A percentile compares a stretch with the other conserved stretches of the same genome.
These are phyloP conservation scores for Pyrgilauda ruficollis DNA, from an alignment of 2,113 vertebrate species.

Conservation along the genomic window DNA sequence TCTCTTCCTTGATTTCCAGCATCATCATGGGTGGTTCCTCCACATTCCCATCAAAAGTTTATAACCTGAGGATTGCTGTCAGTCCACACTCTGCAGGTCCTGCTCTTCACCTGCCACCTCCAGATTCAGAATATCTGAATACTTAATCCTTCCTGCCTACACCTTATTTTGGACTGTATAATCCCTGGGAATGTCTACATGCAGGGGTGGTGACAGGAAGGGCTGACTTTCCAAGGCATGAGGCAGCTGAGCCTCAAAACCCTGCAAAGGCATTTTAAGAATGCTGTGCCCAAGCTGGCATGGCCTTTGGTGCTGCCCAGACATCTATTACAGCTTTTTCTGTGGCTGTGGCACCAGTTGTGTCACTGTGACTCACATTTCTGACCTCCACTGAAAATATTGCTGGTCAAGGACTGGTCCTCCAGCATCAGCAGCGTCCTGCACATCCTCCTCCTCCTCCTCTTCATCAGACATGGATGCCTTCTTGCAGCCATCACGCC, in stretches of 20 bases:
- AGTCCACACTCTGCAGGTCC: neutral
- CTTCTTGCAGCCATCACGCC: neutral
- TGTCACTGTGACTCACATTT: rapidly evolving
- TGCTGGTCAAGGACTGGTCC: neutral
- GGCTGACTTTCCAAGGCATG: neutral
- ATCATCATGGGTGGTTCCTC: rapidly evolving
- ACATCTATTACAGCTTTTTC: neutral
- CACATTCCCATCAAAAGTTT: neutral
- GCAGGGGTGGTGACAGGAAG: neutral
- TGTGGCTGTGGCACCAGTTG: neutral
- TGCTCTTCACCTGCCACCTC: neutral
- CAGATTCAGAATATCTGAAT: neutral
- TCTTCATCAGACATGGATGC: rapidly evolving
- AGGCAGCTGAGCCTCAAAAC: neutral
- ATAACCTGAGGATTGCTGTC: too few relatives aligned
- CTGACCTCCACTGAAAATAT: neutral
- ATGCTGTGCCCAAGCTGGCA: neutral
- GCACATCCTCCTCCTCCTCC: neutral
- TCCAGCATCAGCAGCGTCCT: neutral
- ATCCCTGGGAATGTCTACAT: neutral
- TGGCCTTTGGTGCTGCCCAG: neutral
- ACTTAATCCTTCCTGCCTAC: neutral
- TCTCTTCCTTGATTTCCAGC: neutral
- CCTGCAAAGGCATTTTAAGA: neutral
- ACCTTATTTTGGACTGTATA: neutral